Percentiles rank a stretch among this genome's conserved stretches.
phyloP scores from a whole-genome alignment of 2,113 vertebrate genomes.

The Sturnus vulgaris region DNA sequence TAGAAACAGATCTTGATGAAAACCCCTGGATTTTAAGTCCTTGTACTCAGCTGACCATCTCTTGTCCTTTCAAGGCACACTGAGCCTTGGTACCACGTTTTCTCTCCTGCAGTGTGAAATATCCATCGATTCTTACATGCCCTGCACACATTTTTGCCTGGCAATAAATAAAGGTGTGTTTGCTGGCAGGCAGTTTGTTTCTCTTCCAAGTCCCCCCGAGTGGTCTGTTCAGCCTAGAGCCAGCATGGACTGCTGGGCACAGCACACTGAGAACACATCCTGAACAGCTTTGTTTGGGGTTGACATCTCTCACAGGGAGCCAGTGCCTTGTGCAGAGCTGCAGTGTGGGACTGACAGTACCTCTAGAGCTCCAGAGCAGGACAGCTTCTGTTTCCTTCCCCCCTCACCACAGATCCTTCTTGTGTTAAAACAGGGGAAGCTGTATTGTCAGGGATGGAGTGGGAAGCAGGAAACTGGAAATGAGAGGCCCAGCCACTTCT shows the following conservation, averaged over 20 bases:
- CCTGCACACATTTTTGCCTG: neutral
- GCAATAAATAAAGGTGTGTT: neutral
- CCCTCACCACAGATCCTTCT: neutral
- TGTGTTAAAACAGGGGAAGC: neutral
- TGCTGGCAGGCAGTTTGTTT: neutral
- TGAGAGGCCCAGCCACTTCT: neutral
- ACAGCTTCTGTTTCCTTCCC: neutral
- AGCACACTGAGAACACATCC: neutral
- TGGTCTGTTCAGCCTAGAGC: neutral
- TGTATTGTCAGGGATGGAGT: neutral
- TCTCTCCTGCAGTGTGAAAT: neutral
- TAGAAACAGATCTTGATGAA: neutral
- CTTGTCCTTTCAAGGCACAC: neutral
- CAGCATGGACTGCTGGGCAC: neutral
- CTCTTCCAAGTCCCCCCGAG: neutral
- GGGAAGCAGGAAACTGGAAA: neutral
- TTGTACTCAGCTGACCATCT: neutral
- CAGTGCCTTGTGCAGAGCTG: neutral
- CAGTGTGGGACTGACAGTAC: neutral
- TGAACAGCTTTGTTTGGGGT: neutral
- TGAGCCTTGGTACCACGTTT: neutral
- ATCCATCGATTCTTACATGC: neutral
- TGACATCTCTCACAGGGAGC: neutral
- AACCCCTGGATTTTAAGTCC: neutral
- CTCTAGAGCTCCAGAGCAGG: neutral